Conservation (phyloP, 1,140 invertebrate species). For the Asbolus verrucosus region DNA sequence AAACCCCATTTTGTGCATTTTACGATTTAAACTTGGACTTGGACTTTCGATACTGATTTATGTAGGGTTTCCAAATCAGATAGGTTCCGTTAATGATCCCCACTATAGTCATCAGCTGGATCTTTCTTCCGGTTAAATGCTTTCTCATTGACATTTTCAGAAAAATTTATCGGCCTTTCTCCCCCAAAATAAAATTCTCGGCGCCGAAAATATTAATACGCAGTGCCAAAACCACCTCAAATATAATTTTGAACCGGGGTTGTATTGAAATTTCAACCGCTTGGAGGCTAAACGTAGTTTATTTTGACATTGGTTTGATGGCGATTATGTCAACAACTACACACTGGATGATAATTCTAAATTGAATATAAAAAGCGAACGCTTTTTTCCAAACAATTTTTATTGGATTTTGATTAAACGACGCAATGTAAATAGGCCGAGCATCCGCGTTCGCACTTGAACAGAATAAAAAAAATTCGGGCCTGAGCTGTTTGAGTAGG, state of each 20-base stretch:
- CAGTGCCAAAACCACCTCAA: no score
- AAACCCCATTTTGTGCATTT: no score
- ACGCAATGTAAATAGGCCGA: no score
- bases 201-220: no score
- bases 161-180: not conserved
- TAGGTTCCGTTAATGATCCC: constrained; percentile 5
- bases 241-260: not conserved
- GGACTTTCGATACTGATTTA: not conserved
- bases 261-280: not conserved
- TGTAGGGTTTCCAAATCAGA: constrained; percentile 14
- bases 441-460: no score
- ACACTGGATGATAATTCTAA: not conserved
- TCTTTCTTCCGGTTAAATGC: not conserved
- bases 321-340: not conserved
- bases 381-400: constrained; percentile 19
- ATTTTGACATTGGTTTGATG: constrained; percentile 20
- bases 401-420: no score
- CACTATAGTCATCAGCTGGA: not conserved
- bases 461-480: not conserved
- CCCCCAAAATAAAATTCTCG: not conserved
- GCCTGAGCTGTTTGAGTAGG: not conserved
- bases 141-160: not conserved
- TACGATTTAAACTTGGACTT: not conserved
- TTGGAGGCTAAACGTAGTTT: constrained; percentile 11
- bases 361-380: not conserved